These are phyloP conservation scores for Passer domesticus DNA, from an alignment of 2,113 vertebrate species.

Conservation along the genomic window DNA sequence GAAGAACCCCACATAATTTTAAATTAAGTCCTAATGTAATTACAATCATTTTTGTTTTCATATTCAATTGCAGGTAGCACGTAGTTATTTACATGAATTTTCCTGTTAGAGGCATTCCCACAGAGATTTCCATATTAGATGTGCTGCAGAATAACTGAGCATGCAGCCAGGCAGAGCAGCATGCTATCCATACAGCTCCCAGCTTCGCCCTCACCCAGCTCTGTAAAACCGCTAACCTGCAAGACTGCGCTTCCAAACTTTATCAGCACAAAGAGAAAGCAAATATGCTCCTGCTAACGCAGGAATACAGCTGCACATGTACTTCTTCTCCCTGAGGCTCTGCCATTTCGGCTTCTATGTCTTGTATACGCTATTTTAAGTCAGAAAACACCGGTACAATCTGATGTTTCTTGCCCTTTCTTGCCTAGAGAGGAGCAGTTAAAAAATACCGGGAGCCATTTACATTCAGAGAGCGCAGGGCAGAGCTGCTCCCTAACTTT, in stretches of 20 bases:
- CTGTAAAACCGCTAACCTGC: not conserved
- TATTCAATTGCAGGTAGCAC: conserved; percentile 40
- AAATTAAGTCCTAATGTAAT: conserved; percentile 21
- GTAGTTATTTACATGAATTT: conserved; percentile 41
- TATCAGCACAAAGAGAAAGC: not conserved
- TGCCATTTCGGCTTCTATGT: not conserved
- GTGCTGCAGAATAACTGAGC: not conserved
- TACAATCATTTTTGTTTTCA: conserved; percentile 20
- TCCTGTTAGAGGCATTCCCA: conserved; percentile 37
- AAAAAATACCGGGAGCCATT: conserved; percentile 43
- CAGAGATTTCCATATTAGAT: conserved; percentile 42
- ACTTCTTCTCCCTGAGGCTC: not conserved
- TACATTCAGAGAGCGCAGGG: conserved; percentile 28
- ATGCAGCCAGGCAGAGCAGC: not conserved
- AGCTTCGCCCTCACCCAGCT: not conserved
- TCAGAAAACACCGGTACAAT: not conserved
- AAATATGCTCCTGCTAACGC: not conserved
- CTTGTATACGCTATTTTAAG: not conserved
- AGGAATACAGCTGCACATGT: not conserved
- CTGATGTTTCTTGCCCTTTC: not conserved
- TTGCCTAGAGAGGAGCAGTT: conserved; percentile 1
- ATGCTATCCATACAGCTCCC: not conserved
- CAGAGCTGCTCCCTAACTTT: conserved; percentile 72
- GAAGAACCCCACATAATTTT: not conserved
- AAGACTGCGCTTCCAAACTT: not conserved